Evolutionary conservation across 2,113 vertebrate genomes (phyloP), one percentile per base, ranked within the genome.

Genomic region (Caretta caretta): DNA sequence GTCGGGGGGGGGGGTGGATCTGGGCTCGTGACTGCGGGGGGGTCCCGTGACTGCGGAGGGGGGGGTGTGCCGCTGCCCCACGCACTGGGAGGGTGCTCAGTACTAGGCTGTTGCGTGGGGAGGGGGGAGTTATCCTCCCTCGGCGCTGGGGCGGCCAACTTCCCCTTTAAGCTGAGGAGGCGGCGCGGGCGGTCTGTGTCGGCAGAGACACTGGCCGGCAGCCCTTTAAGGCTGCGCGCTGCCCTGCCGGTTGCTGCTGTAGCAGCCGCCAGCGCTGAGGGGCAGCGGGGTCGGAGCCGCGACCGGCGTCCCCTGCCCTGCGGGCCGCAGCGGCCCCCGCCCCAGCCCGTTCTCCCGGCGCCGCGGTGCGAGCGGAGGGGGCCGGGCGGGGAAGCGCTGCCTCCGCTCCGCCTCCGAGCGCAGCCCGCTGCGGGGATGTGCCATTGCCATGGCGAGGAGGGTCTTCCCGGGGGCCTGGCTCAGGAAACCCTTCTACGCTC

Each of bases 391-490:
- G 19, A 11, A 5, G 31, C 19, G 72, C 16, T 50, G 59, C 59
- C 35, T 35, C 53, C 80, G 51, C 38, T 10, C n/a, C 82, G 31
- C 31, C 22, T 46, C 65, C 46, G 80, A 38, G 76, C 81, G 93
- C 95, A 85, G 98, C 98, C 98, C 96, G 97, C 96, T 90, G 95
- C 82, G 96, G 99, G 98, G 99, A 99, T 99, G 99, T 98, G 98
- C 97, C 98, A 98, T 96, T 98, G 97, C 98, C 98, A 99, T 99
- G 99, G 99, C 99, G 95, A 98, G 98, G 98, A 98, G 97, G 98
- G 97, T 98, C 98, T 98, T 99, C 98, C 97, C 99, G 96, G 99
- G 98, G 98, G 97, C 98, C 98, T 97, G 99, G 98, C 98, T 99
- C 62, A 98, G 98, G 96, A 99, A 98, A 94, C 98, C 98, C 96